A percentile compares a stretch with the other conserved stretches of the same genome.
These are phyloP conservation scores for Chrosomus eos DNA, from an alignment of 2,797 vertebrate genomes.

Conservation along the genomic window DNA sequence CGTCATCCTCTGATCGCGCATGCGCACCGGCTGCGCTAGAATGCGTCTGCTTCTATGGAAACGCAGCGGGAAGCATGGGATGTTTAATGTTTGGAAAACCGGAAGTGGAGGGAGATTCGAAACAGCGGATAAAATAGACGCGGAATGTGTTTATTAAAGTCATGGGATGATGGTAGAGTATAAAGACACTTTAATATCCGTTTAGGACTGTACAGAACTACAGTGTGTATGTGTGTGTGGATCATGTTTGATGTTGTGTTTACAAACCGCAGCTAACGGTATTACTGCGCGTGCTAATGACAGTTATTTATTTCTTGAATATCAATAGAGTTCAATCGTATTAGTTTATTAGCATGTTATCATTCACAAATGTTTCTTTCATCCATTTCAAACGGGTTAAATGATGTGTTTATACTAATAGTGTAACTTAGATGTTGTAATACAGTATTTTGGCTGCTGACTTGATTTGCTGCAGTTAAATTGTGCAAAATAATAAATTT, in stretches of 20 bases:
- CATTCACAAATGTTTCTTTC: not conserved
- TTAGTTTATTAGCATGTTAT: not conserved
- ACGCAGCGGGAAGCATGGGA: conserved; percentile 38
- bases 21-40: not conserved
- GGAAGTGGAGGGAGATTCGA: conserved; percentile 79
- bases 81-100: conserved; percentile 19
- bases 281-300: not conserved
- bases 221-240: not conserved
- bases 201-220: not conserved
- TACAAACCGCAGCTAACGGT: conserved; percentile 22
- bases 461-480: not conserved
- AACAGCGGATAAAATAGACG: conserved; percentile 51
- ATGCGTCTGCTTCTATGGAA: conserved; percentile 53
- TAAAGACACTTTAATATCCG: not conserved
- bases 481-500: not conserved
- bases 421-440: not conserved
- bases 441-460: no score
- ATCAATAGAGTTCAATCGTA: not conserved
- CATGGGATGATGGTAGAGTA: conserved; percentile 26
- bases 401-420: not conserved
- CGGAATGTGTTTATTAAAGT: not conserved
- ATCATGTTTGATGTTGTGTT: not conserved
- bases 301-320: not conserved
- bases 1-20: not conserved
- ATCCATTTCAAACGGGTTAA: not conserved